Evolutionary conservation across 2,113 vertebrate species (phyloP).

Genomic region (Xerus inauris): DNA sequence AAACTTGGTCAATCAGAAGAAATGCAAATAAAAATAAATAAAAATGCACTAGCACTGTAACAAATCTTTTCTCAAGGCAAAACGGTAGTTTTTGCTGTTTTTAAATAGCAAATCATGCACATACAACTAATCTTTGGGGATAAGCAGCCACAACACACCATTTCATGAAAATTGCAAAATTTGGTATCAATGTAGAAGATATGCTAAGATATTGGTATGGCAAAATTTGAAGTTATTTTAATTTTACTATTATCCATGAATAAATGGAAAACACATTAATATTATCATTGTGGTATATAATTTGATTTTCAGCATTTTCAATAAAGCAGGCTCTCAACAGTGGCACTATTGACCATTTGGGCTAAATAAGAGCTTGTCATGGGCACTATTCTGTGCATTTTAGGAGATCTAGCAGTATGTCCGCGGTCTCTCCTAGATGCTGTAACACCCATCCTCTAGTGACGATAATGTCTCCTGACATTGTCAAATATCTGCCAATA

Average conservation of each 20-base stretch:
- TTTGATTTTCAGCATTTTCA: slow-evolving; percentile 27
- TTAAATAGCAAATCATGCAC: slow-evolving; percentile 79
- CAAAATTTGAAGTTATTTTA: not conserved
- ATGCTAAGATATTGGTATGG: not conserved
- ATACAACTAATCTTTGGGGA: slow-evolving; percentile 38
- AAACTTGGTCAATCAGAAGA: slow-evolving; percentile 49
- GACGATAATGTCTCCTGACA: not conserved
- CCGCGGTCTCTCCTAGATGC: not conserved
- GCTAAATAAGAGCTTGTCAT: not conserved
- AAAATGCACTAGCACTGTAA: not conserved
- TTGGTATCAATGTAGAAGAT: not conserved
- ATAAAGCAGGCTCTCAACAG: slow-evolving; percentile 30
- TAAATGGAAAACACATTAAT: not conserved
- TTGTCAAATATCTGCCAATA: not conserved
- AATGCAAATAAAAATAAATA: slow-evolving; percentile 29
- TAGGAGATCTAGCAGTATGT: not conserved
- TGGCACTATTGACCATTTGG: slow-evolving; percentile 58
- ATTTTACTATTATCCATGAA: not conserved
- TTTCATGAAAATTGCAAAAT: slow-evolving; percentile 65
- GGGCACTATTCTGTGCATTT: not conserved
- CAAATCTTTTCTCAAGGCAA: not conserved
- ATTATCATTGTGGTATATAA: not conserved
- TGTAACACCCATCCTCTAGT: not conserved
- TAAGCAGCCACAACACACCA: slow-evolving; percentile 79
- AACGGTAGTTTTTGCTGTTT: not conserved